Base-by-base conservation (phyloP, 2,888 invertebrate species). In the Drosophila dives region DNA sequence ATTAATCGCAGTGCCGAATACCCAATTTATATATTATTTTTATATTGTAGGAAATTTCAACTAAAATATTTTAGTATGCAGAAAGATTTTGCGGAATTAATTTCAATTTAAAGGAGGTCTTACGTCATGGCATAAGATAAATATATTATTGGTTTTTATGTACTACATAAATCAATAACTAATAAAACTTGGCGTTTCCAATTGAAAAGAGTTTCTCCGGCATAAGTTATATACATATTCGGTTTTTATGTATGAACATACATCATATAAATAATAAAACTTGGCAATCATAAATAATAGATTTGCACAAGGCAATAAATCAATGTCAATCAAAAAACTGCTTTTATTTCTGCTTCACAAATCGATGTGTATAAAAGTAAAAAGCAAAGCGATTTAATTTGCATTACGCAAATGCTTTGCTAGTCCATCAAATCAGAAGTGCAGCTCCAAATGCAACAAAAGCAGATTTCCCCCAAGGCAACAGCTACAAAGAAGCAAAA, bases 291-390 rank as follows among this genome's bases (percentile, higher is more conserved):
- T 69, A 63, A 60, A 65, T 67, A 62, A 69, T 55, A 45, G 60
- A 77, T 62, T 63, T 38, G 60, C 64, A 68, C 51, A 61, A 38
- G 58, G 48, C 26, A 64, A 77, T 77, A 71, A 67, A 77, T 77
- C 77, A 77, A 71, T 77, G 77, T 77, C 77, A 77, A 77, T 77
- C 77, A 75, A 20, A 20, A 20, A 54, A 38, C 23, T 54, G 29
- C 20, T 26, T 40, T 33, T 20, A 29, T 8, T 53, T 12, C 10
- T 70, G 62, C 64, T 26, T 17, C 48, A 6, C 12, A 59, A 62
- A 74, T 73, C 73, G 50, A 70, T 74, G 56, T 38, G 23, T 40
- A 53, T 51, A 50, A 62, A 23, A 32, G 36, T 15, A 29, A 62
- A 54, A 54, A 23, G 56, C 56, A 40, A 48, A 45, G 11, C 38